These are phyloP conservation scores for Lophius americanus DNA, from an alignment of 2,797 vertebrate species.

Conservation along the genomic window DNA sequence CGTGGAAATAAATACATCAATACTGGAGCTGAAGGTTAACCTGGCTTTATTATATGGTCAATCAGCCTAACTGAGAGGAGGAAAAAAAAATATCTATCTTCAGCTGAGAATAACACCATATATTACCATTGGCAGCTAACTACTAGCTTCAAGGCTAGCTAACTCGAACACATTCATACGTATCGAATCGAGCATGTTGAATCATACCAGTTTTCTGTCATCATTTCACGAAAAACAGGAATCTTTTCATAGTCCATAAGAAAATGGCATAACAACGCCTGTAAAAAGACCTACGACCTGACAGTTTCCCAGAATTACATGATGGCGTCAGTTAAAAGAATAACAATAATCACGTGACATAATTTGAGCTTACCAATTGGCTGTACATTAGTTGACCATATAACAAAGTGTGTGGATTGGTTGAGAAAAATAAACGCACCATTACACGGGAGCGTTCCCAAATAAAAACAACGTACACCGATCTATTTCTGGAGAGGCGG, in stretches of 20 bases:
- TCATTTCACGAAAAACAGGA: neutral
- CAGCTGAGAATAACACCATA: neutral
- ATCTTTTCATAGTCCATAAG: neutral
- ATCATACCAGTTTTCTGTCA: constrained; percentile 47
- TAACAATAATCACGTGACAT: constrained; percentile 70
- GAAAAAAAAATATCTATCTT: neutral
- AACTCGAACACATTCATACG: constrained; percentile 14
- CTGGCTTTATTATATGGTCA: neutral
- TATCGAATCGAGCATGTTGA: constrained; percentile 11
- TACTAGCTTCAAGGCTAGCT: constrained; percentile 34
- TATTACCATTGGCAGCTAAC: constrained; percentile 14
- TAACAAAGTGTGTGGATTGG: constrained; percentile 61
- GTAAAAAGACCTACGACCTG: neutral
- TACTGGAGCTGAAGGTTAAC: neutral
- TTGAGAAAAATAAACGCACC: constrained; percentile 3
- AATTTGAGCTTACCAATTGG: constrained; percentile 47
- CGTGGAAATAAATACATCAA: neutral
- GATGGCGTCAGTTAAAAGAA: constrained; percentile 40
- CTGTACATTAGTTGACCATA: constrained; percentile 10
- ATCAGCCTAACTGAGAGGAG: neutral
- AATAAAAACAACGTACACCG: fast-evolving
- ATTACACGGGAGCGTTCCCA: neutral
- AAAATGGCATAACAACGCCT: neutral
- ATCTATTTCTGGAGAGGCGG: neutral
- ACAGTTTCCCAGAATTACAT: constrained; percentile 35